phyloP scores from a whole-genome alignment of 2,113 vertebrate genomes.

The Dolichallabes microphthalmus region DNA sequence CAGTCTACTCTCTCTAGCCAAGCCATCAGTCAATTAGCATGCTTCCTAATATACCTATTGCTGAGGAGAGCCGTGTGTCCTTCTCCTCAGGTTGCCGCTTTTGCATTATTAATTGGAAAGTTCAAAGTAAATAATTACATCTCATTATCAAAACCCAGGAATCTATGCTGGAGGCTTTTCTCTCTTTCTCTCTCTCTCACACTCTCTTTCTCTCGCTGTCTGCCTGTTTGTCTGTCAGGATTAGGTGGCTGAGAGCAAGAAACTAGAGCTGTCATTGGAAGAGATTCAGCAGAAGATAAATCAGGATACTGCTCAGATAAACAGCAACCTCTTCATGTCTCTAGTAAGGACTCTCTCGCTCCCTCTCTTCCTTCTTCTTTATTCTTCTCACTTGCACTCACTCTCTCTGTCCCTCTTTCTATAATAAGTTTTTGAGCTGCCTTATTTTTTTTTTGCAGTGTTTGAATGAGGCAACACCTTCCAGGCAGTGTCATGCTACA shows the following conservation, averaged over 20 bases:
- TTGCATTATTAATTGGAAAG: conserved; percentile 57
- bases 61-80: conserved; percentile 21
- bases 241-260: conserved; percentile 79
- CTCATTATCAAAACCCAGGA: conserved; percentile 50
- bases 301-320: conserved; percentile 92
- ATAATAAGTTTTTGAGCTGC: conserved; percentile 44
- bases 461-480: conserved; percentile 40
- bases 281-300: conserved; percentile 88
- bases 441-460: conserved; percentile 16
- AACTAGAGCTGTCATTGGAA: conserved; percentile 75
- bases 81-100: conserved; percentile 43
- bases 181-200: not conserved
- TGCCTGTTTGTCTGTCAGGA: conserved; percentile 71
- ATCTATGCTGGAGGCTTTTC: conserved; percentile 24
- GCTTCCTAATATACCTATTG: conserved; percentile 34
- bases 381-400: not conserved
- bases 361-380: not conserved
- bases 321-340: conserved; percentile 94
- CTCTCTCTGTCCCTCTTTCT: not conserved
- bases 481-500: conserved; percentile 20
- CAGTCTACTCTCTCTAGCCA: conserved; percentile 16
- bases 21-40: conserved; percentile 40
- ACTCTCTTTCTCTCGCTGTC: not conserved
- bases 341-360: conserved; percentile 70
- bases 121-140: conserved; percentile 59